These are phyloP conservation scores for Drosophila limbata DNA, from an alignment of 2,888 invertebrate genomes.

Conservation along the genomic window DNA sequence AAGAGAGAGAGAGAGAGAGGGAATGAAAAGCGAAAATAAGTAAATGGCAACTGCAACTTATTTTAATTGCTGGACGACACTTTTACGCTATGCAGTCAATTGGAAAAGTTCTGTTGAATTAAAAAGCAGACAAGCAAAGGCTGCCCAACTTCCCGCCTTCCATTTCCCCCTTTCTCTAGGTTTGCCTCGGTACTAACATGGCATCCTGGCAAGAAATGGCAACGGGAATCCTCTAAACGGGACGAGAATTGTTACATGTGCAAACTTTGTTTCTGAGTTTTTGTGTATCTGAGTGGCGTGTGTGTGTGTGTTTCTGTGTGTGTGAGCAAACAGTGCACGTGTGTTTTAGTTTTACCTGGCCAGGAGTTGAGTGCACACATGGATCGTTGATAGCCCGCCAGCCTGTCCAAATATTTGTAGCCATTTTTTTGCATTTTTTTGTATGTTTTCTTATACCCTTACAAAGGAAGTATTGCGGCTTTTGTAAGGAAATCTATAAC, in stretches of 20 bases:
- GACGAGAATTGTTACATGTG: constrained; percentile 39
- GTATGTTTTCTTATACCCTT: constrained; percentile 6
- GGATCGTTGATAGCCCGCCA: constrained; percentile 42
- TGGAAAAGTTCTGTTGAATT: constrained; percentile 69
- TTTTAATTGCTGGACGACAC: constrained; percentile 72
- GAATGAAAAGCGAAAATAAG: constrained; percentile 34
- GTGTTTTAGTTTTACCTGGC: constrained; percentile 42
- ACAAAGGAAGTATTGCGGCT: neutral
- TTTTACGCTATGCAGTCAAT: constrained; percentile 69
- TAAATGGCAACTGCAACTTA: constrained; percentile 68
- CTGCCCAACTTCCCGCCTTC: neutral
- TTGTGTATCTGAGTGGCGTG: constrained; percentile 10
- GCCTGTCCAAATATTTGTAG: constrained; percentile 64
- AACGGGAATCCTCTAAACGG: constrained; percentile 20
- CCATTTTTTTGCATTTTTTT: constrained; percentile 35
- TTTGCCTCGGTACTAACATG: neutral
- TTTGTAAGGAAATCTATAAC: no score
- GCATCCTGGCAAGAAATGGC: constrained; percentile 18
- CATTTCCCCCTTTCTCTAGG: neutral
- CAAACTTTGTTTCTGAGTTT: constrained; percentile 20
- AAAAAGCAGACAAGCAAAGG: constrained; percentile 50
- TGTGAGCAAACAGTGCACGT: constrained; percentile 35
- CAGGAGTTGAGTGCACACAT: constrained; percentile 45
- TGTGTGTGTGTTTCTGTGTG: constrained; percentile 3
- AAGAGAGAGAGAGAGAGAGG: neutral